Base-by-base conservation (phyloP, 2,888 invertebrate species). In the Rotaria magnacalcarata region DNA sequence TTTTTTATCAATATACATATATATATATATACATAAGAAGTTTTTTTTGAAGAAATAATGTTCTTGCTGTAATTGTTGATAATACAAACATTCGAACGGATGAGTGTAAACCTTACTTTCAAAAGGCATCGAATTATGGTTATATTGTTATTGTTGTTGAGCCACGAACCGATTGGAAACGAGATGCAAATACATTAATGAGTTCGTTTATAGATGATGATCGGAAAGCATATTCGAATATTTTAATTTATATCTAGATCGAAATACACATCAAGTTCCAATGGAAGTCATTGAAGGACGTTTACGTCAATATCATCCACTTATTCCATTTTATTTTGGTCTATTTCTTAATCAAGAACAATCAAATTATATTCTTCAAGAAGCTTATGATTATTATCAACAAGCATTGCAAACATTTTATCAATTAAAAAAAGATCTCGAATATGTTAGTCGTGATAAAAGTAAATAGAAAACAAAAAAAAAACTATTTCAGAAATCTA, bases 41-140 rank as follows among this genome's bases (percentile, higher is more conserved):
- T 27, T 60, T 27, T 8, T 47, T 43, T 21, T 47, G 7, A 41
- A 80, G 80, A 24, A 47, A 43, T n/a, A 47, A 47, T 80, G 11
- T 80, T 47, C 24, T 47, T 47, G 85, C 67, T 0, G 88, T 91
- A 4, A 88, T 91, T 41, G 89, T 91, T 84, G 91, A 91, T 88
- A 91, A 91, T 88, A 90, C 91, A 56, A 90, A 91, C 87, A 89
- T 91, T 8, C 88, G 88, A 52, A 87, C 88, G 54, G 90, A 90
- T 90, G 90, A 91, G 87, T 90, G 90, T 89, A 88, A 89, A 27
- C 87, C 87, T 56, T 91, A 91, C 86, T 74, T 90, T 24, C 87
- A 89, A 7, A 87, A 90, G 34, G 91, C 91, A 3, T 86, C 84
- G 2, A 85, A 87, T 56, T 87, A 88, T 85, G 87, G 88, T 84